Percentiles rank a stretch among this genome's conserved stretches.
Evolutionary conservation across 2,888 invertebrate species (phyloP).

Genomic region (Drosophila anomelani): DNA sequence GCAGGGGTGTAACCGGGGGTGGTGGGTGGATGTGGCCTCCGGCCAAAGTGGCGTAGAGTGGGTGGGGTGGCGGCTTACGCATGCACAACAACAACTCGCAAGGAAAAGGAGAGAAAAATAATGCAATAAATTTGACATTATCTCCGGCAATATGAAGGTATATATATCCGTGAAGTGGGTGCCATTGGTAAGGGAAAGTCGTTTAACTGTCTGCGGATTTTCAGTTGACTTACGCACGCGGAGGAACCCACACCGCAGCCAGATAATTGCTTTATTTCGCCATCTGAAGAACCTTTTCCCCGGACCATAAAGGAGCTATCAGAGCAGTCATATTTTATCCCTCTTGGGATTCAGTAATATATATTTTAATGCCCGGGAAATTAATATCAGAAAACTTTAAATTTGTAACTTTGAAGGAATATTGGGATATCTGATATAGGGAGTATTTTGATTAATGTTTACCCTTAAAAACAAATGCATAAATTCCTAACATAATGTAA

Average conservation of each 20-base stretch:
- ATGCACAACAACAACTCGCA: slow-evolving; percentile 43
- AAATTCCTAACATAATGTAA: background rate
- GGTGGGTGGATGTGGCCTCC: slow-evolving; percentile 17
- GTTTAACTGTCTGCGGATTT: slow-evolving; percentile 54
- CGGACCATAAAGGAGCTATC: slow-evolving; percentile 16
- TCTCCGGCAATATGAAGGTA: slow-evolving; percentile 71
- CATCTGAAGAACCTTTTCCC: slow-evolving; percentile 17
- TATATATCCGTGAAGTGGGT: slow-evolving; percentile 45
- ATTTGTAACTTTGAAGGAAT: background rate
- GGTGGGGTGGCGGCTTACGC: background rate
- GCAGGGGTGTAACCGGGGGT: background rate
- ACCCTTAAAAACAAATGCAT: too few relatives aligned
- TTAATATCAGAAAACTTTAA: background rate
- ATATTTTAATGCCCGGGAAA: slow-evolving; percentile 5
- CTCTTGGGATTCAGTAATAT: slow-evolving; percentile 6
- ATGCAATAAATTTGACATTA: slow-evolving; percentile 81
- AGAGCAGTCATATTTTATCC: slow-evolving; percentile 12
- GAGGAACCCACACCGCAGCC: slow-evolving; percentile 8
- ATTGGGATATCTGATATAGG: too few relatives aligned
- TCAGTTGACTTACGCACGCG: slow-evolving; percentile 48
- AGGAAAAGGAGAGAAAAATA: slow-evolving; percentile 67
- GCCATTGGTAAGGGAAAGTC: slow-evolving; percentile 42
- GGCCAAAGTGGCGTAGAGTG: slow-evolving; percentile 5
- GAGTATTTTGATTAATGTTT: too few relatives aligned
- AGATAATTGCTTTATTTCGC: slow-evolving; percentile 50